These are phyloP conservation scores for Zaprionus kolodkinae DNA, from an alignment of 1,140 invertebrate species.

Conservation along the genomic window DNA sequence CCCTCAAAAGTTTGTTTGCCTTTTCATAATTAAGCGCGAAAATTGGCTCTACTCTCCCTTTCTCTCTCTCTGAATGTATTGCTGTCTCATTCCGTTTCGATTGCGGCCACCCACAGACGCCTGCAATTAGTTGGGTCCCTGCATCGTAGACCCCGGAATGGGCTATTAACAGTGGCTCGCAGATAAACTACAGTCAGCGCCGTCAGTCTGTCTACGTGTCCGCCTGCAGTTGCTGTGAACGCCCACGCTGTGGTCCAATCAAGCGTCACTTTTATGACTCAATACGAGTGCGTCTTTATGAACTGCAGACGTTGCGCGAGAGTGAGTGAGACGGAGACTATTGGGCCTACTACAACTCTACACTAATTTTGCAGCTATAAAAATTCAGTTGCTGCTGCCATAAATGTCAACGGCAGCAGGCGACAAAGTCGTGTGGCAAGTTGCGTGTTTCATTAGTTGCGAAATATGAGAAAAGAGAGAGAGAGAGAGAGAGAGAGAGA, in stretches of 20 bases:
- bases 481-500: background rate
- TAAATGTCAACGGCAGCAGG: slow-evolving; percentile 75
- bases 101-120: slow-evolving; percentile 55
- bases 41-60: slow-evolving; percentile 48
- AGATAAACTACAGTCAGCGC: slow-evolving; percentile 65
- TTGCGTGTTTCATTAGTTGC: slow-evolving; percentile 77
- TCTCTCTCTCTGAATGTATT: background rate
- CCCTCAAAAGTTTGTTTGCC: slow-evolving; percentile 48
- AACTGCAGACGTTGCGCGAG: slow-evolving; percentile 37
- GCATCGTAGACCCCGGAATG: slow-evolving; percentile 19
- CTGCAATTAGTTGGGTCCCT: slow-evolving; percentile 62
- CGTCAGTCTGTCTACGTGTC: slow-evolving; percentile 9
- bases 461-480: slow-evolving; percentile 56
- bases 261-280: slow-evolving; percentile 76
- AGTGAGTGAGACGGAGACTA: background rate
- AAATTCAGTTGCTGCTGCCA: slow-evolving; percentile 73
- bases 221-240: slow-evolving; percentile 49
- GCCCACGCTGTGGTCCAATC: slow-evolving; percentile 71
- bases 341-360: slow-evolving; percentile 52
- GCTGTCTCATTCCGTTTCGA: background rate
- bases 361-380: slow-evolving; percentile 77
- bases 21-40: slow-evolving; percentile 77
- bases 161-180: slow-evolving; percentile 61
- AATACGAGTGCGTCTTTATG: slow-evolving; percentile 61
- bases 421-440: slow-evolving; percentile 34